Evolutionary conservation across 2,113 vertebrate species (phyloP).

Genomic region (Urocitellus parryii): DNA sequence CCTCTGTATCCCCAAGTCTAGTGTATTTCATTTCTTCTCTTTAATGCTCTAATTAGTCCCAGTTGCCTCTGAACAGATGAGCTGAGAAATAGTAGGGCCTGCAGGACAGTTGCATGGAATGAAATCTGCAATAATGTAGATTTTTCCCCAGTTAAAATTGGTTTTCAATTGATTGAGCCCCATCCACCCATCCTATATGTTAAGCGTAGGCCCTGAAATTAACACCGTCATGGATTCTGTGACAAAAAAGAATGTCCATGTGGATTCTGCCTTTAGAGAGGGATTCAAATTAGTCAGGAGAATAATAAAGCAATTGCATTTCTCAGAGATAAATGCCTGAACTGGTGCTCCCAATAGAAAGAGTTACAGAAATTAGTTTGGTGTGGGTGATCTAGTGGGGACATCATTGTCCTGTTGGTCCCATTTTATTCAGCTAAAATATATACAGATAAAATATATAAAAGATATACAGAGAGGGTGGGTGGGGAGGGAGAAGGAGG

Average conservation of each 20-base stretch:
- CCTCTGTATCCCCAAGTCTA: neutral
- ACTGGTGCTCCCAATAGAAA: neutral
- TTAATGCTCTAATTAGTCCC: neutral
- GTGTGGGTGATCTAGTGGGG: neutral
- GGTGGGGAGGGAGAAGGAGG: no score
- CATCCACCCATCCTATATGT: neutral
- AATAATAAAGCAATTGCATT: neutral
- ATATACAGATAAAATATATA: no score
- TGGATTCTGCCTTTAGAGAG: slow-evolving; percentile 1
- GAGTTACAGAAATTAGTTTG: neutral
- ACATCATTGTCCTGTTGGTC: neutral
- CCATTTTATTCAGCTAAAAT: neutral
- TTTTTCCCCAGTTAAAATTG: neutral
- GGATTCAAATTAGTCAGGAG: neutral
- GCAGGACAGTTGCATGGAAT: neutral
- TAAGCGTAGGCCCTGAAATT: neutral
- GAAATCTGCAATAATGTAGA: neutral
- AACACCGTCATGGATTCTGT: neutral
- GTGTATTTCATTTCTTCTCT: neutral
- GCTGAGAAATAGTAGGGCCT: neutral
- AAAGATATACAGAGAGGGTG: neutral
- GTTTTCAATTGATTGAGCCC: neutral
- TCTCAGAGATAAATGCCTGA: neutral
- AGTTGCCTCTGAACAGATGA: neutral
- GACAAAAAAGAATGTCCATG: neutral